Percentiles rank a stretch among this genome's conserved stretches.
These are phyloP conservation scores for Palaemon carinicauda DNA, from an alignment of 1,140 invertebrate species.

Conservation along the genomic window DNA sequence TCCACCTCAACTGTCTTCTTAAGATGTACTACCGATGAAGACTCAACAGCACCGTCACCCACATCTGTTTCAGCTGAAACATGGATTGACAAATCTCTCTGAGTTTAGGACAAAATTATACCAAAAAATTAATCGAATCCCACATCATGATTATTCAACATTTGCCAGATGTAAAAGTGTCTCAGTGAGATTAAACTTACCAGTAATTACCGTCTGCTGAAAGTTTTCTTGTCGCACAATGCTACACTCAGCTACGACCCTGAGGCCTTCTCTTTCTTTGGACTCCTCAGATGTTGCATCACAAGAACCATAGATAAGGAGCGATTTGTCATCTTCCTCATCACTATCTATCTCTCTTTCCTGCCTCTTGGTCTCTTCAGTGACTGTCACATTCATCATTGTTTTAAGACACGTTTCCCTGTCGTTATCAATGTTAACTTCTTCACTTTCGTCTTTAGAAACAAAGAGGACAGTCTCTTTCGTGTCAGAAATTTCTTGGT, in stretches of 20 bases:
- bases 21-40: constrained; percentile 12
- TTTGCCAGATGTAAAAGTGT: not conserved
- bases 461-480: not conserved
- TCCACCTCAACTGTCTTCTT: constrained; percentile 30
- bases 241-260: constrained; percentile 23
- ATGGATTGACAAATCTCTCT: no score
- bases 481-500: not conserved
- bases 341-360: not conserved
- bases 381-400: constrained; percentile 10
- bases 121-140: not conserved
- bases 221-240: constrained; percentile 31
- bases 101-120: no score
- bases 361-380: not conserved
- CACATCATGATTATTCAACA: not conserved
- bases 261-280: not conserved
- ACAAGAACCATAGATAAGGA: not conserved
- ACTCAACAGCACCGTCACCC: constrained; percentile 8
- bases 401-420: constrained; percentile 1
- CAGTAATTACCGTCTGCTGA: constrained; percentile 33
- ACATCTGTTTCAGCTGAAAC: constrained; percentile 41
- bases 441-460: not conserved
- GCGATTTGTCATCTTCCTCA: not conserved
- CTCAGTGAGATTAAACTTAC: not conserved
- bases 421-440: not conserved
- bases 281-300: not conserved